phyloP scores from a whole-genome alignment of 2,797 vertebrate genomes.

The Acanthurus tractus region DNA sequence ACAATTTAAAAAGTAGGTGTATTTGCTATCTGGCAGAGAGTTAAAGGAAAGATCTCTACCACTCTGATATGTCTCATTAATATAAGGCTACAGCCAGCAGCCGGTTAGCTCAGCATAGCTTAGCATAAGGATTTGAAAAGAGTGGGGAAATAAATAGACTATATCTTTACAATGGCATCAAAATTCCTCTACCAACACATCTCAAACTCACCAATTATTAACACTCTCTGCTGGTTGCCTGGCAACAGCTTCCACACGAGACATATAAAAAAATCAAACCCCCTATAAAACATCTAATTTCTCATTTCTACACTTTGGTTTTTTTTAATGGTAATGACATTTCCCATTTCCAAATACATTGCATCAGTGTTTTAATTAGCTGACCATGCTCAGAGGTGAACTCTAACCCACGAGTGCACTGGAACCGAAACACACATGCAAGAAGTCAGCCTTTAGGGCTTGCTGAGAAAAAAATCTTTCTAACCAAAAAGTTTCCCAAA shows the following conservation, averaged over 20 bases:
- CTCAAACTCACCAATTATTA: neutral
- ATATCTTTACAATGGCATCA: neutral
- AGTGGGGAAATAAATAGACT: neutral
- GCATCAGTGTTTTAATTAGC: neutral
- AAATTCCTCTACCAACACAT: neutral
- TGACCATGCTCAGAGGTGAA: conserved; percentile 6
- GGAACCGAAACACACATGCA: too few relatives aligned
- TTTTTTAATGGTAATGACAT: neutral
- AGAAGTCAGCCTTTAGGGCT: too few relatives aligned
- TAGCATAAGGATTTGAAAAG: neutral
- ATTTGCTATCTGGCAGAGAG: neutral
- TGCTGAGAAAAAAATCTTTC: too few relatives aligned
- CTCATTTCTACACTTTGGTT: neutral
- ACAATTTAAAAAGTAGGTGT: neutral
- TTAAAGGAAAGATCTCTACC: neutral
- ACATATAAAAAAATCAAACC: neutral
- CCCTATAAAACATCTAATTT: neutral
- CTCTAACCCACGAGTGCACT: neutral
- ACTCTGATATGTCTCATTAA: neutral
- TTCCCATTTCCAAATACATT: neutral
- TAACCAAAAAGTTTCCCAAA: too few relatives aligned
- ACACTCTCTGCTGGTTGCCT: neutral
- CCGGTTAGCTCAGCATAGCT: neutral
- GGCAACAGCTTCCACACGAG: neutral
- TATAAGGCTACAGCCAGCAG: neutral